Base-by-base conservation (phyloP, 2,113 vertebrate species). In the Cyprinodon brontotheroides region DNA sequence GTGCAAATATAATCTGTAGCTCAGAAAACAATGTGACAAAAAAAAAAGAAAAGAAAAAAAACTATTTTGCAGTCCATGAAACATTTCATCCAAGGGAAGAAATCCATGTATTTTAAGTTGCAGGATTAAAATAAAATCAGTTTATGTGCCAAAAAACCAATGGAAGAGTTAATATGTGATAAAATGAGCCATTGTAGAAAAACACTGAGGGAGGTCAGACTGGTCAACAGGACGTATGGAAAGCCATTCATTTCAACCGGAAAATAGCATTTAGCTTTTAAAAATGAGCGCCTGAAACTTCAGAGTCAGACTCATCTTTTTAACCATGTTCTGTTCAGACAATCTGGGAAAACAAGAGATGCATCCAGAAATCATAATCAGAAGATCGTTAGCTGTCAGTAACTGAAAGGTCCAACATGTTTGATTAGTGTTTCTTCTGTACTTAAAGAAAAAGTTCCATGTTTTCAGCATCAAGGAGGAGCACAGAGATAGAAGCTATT, bases 161-260 rank as follows among this genome's bases (percentile, higher is more conserved):
- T 13, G 29, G 38, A 64, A 68, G 50, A 74, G 65, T 78, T 11
- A 67, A 70, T 70, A 45, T 70, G 71, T 50, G n/a, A 83, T 87
- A 87, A 74, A 63, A 61, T 36, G 71, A 61, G 29, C 88, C 12
- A 97, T 96, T 97, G 96, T 96, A 96, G 96, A 91, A 94, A 95
- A 20, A 57, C 17, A 57, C n/a, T 57, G 50, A 57, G 50, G 15
- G 15, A n/a, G 50, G 50, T 57, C 50, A 57, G 50, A n/a, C 50
- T n/a, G 9, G 17, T 57, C 17, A 57, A 6, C 4, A 13, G 6
- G 15, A 53, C 7, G 41, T 41, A 41, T 13, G 15, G 7, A 2
- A n/a, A 57, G 20, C 17, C 6, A 57, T 20, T 57, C 50, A n/a
- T 7, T 57, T n/a, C 50, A 57, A 57, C 14, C 9, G 50, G 17